phyloP scores from a whole-genome alignment of 2,113 vertebrate genomes.

The Phasianus colchicus region DNA sequence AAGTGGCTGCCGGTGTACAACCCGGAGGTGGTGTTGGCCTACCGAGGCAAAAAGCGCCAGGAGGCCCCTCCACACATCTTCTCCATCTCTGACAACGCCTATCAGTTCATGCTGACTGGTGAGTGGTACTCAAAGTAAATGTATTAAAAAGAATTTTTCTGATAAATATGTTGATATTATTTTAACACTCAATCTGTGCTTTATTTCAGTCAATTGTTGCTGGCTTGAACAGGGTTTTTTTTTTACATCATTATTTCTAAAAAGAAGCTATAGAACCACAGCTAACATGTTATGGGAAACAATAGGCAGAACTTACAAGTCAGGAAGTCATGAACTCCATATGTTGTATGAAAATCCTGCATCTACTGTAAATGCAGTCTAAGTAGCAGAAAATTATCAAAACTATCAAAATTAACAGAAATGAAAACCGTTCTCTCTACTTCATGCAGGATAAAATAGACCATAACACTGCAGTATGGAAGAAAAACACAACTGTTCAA shows the following conservation, averaged over 20 bases:
- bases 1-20: constrained; percentile 88
- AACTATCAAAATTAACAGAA: background rate
- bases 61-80: constrained; percentile 90
- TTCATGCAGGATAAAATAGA: background rate
- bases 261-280: background rate
- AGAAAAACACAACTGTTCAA: background rate
- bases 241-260: background rate
- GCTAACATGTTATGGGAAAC: background rate
- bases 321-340: background rate
- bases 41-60: constrained; percentile 87
- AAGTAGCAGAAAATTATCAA: background rate
- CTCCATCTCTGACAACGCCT: constrained; percentile 76
- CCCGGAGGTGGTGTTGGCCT: constrained; percentile 80
- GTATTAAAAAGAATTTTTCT: background rate
- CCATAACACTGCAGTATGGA: background rate
- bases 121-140: constrained; percentile 22
- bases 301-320: background rate
- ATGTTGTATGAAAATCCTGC: background rate
- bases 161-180: constrained; percentile 63
- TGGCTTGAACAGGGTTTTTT: background rate
- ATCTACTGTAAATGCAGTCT: background rate
- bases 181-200: background rate
- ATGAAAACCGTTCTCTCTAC: background rate
- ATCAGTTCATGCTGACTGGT: constrained; percentile 84
- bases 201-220: background rate